These are phyloP conservation scores for Mustela nigripes DNA, from an alignment of 2,113 vertebrate genomes.

Conservation along the genomic window DNA sequence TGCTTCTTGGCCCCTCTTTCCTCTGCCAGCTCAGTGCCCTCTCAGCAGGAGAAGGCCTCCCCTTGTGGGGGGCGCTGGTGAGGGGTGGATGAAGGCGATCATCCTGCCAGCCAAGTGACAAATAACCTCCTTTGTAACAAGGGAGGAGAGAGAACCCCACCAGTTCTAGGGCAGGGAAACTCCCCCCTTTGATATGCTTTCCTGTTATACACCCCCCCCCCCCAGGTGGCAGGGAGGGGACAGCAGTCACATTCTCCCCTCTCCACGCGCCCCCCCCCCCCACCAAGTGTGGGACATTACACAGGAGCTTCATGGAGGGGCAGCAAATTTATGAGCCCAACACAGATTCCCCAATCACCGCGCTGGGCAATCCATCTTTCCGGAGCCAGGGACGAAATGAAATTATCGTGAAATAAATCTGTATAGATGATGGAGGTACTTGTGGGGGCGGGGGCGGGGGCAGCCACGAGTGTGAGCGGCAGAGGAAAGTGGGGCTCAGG, in stretches of 20 bases:
- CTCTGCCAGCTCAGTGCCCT: background rate
- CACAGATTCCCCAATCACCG: conserved; percentile 81
- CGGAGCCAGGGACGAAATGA: conserved; percentile 86
- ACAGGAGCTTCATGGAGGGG: conserved; percentile 71
- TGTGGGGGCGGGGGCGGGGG: background rate
- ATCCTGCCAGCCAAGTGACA: conserved; percentile 17
- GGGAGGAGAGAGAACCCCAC: background rate
- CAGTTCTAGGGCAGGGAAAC: background rate
- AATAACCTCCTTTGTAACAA: conserved; percentile 38
- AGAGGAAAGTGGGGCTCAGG: background rate
- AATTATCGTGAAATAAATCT: conserved; percentile 89
- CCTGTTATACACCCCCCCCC: accelerated
- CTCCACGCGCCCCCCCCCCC: background rate
- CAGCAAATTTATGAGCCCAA: conserved; percentile 84
- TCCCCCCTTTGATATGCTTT: background rate
- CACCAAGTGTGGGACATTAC: conserved; percentile 17
- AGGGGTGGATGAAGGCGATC: background rate
- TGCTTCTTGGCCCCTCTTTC: background rate
- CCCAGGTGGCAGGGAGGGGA: conserved; percentile 59
- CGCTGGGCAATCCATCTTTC: conserved; percentile 84
- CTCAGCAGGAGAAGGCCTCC: background rate
- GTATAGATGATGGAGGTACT: conserved; percentile 82
- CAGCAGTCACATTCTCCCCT: background rate
- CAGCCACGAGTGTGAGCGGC: background rate
- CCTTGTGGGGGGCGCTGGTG: background rate